Conservation (phyloP, 2,113 vertebrate species). For the Copsychus sechellarum region DNA sequence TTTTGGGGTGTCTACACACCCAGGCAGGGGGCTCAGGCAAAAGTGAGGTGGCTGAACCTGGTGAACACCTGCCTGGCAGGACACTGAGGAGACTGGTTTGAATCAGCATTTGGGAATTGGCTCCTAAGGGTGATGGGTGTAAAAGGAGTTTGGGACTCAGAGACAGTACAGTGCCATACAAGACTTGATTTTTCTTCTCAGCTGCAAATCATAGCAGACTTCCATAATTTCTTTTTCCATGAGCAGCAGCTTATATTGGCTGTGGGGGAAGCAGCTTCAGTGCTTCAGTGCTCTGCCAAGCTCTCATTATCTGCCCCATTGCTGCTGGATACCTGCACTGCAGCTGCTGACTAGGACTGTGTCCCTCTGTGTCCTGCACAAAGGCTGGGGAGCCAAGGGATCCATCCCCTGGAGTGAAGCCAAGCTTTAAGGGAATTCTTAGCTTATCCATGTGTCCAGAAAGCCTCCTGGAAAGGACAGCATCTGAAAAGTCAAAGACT, state of each 20-base stretch:
- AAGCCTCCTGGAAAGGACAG: not conserved
- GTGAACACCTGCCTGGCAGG: not conserved
- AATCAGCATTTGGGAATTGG: not conserved
- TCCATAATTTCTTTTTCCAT: not conserved
- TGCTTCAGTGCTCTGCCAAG: not conserved
- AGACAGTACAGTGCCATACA: not conserved
- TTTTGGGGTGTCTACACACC: not conserved
- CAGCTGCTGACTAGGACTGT: not conserved
- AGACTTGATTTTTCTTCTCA: not conserved
- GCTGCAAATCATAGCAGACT: not conserved
- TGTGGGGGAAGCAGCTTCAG: not conserved
- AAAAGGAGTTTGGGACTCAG: not conserved
- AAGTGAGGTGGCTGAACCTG: not conserved
- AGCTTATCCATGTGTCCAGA: fast-evolving
- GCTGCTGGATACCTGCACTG: not conserved
- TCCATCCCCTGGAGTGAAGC: not conserved
- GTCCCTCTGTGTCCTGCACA: not conserved
- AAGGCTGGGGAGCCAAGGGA: not conserved
- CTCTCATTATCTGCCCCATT: fast-evolving
- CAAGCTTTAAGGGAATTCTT: not conserved
- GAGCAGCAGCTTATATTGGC: fast-evolving
- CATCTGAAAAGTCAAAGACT: not conserved
- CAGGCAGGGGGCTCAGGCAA: not conserved
- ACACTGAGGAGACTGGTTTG: fast-evolving
- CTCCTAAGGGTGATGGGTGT: not conserved